Base-by-base conservation (phyloP, 2,797 vertebrate genomes). In the Gymnothorax javanicus region DNA sequence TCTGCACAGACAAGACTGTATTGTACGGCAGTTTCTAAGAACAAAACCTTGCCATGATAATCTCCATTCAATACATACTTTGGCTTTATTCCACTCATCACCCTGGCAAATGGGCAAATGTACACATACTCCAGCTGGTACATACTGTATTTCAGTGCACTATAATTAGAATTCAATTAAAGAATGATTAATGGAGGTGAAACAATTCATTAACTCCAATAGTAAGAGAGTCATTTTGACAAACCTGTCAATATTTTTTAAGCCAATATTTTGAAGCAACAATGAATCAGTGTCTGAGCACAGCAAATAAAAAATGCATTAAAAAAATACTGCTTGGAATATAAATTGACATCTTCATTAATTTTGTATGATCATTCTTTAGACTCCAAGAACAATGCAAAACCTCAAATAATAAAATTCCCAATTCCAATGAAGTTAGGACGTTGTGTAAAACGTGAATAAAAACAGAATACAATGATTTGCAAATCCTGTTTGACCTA, bases 361-460 rank as follows among this genome's bases (percentile, higher is more conserved):
- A 43, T 43, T 43, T 43, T 43, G 33, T n/a, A 60, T 59, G 7
- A 8, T 86, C 64, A 90, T 85, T 85, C 94, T 84, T 7, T 88
- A 88, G 77, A 89, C 56, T 33, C 89, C 86, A 52, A 77, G 27
- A 20, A 69, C 23, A 27, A n/a, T 9, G 23, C 20, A 67, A 33
- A 33, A 17, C 33, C 56, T 4, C 25, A 50, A 57, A 23, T 15
- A n/a, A 71, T 11, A 43, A 1, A 43, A 43, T 1, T 2, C 33
- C 33, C 33, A 43, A 43, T 43, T 43, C 33, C 33, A 43, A 43
- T 43, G 33, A 43, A 43, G 33, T 43, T 43, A 43, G 33, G 33
- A 43, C 33, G 33, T 43, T 43, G 33, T 43, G 2, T 43, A 43
- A 43, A 43, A 43, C 2, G 33, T 43, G 33, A 43, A 43, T 43